Conservation (phyloP, 1,140 invertebrate species). For the Papilio machaon region DNA sequence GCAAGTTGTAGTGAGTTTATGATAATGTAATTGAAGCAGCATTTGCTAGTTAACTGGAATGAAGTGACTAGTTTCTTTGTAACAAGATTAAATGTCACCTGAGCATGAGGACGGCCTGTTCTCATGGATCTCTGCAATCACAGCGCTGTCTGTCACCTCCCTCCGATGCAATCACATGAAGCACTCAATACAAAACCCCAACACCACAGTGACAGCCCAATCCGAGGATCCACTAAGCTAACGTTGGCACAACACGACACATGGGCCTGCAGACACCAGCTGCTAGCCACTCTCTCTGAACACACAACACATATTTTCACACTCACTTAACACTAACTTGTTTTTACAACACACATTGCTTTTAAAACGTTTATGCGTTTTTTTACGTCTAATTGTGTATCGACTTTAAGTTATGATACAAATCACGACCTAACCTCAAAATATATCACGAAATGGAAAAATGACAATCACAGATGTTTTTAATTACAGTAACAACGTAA, state of each 20-base stretch:
- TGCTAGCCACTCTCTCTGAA: constrained; percentile 40
- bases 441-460: constrained; percentile 67
- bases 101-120: constrained; percentile 54
- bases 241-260: constrained; percentile 46
- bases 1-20: neutral
- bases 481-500: constrained; percentile 58
- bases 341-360: constrained; percentile 36
- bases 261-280: constrained; percentile 47
- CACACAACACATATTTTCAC: constrained; percentile 51
- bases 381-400: constrained; percentile 45
- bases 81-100: constrained; percentile 54
- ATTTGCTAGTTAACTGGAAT: neutral
- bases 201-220: constrained; percentile 48
- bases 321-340: constrained; percentile 52
- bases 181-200: constrained; percentile 52
- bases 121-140: constrained; percentile 50
- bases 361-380: constrained; percentile 41
- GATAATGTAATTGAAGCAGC: neutral
- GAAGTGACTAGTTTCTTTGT: neutral
- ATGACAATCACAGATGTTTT: constrained; percentile 76
- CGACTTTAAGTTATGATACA: constrained; percentile 52
- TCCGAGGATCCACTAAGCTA: constrained; percentile 46
- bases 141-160: constrained; percentile 31
- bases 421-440: constrained; percentile 80
- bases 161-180: constrained; percentile 41